A percentile compares a stretch with the other conserved stretches of the same genome.
phyloP scores from a whole-genome alignment of 2,888 invertebrate genomes.

The Microplitis deprimator region DNA sequence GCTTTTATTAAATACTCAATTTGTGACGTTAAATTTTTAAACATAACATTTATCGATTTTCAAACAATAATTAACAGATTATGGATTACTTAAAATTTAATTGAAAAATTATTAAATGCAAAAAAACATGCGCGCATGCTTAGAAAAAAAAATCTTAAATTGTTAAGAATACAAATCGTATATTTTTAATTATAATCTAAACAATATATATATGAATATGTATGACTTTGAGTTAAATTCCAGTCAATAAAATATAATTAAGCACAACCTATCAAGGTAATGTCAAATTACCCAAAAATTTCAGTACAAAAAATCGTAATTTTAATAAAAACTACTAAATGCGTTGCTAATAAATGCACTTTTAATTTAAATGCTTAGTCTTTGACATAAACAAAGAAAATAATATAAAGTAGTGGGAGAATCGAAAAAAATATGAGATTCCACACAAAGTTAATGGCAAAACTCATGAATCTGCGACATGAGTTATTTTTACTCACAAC shows the following conservation, averaged over 20 bases:
- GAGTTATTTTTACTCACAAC: conserved; percentile 14
- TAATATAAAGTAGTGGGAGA: conserved; percentile 57
- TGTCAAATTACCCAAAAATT: neutral
- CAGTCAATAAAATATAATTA: neutral
- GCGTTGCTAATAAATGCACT: conserved; percentile 3
- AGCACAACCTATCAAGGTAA: neutral
- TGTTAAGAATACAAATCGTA: neutral
- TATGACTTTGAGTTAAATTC: neutral
- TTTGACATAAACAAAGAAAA: conserved; percentile 43
- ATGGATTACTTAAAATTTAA: no score
- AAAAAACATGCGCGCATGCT: neutral
- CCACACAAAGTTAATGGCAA: conserved; percentile 49
- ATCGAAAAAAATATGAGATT: conserved; percentile 58
- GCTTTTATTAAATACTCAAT: neutral
- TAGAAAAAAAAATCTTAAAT: neutral
- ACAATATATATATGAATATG: neutral
- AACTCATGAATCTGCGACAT: conserved; percentile 36
- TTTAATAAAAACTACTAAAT: neutral
- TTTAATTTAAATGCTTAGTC: conserved; percentile 13
- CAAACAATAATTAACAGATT: neutral
- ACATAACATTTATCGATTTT: conserved; percentile 43
- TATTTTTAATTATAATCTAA: neutral
- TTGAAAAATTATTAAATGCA: neutral
- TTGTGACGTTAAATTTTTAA: conserved; percentile 39
- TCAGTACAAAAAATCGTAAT: neutral